Evolutionary conservation across 2,888 invertebrate species (phyloP).

Genomic region (Phalangium opilio): DNA sequence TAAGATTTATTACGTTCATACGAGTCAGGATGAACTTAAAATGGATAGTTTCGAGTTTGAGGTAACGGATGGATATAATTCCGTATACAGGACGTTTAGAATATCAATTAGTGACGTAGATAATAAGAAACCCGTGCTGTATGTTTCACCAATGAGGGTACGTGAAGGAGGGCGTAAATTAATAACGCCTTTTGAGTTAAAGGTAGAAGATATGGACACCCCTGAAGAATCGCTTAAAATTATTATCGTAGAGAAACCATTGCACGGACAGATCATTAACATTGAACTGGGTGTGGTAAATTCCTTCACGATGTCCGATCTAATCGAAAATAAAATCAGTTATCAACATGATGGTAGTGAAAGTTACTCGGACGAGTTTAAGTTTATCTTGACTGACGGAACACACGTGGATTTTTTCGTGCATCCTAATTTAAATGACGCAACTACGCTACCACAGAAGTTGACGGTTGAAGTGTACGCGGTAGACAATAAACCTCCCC

Average conservation of each 20-base stretch:
- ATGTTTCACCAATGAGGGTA: conserved; percentile 26
- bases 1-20: conserved; percentile 31
- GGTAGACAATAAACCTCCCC: conserved; percentile 29
- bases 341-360: conserved; percentile 33
- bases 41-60: conserved; percentile 33
- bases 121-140: conserved; percentile 30
- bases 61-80: conserved; percentile 31
- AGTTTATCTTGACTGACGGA: conserved; percentile 29
- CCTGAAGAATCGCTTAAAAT: conserved; percentile 24
- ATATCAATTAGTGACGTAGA: conserved; percentile 30
- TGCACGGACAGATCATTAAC: conserved; percentile 28
- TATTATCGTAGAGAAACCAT: conserved; percentile 27
- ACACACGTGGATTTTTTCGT: conserved; percentile 29
- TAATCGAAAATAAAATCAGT: conserved; percentile 27
- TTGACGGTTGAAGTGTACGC: conserved; percentile 28
- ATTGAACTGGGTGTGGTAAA: conserved; percentile 25
- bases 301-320: conserved; percentile 28
- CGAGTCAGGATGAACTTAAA: conserved; percentile 27
- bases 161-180: conserved; percentile 28
- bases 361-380: conserved; percentile 27
- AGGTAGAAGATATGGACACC: conserved; percentile 30
- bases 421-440: conserved; percentile 25
- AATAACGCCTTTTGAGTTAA: conserved; percentile 31
- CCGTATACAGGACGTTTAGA: conserved; percentile 26
- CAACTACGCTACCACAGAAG: conserved; percentile 26